Percentiles rank a stretch among this genome's conserved stretches.
Evolutionary conservation across 2,797 vertebrate genomes (phyloP).

Genomic region (Macropus fuliginosus): DNA sequence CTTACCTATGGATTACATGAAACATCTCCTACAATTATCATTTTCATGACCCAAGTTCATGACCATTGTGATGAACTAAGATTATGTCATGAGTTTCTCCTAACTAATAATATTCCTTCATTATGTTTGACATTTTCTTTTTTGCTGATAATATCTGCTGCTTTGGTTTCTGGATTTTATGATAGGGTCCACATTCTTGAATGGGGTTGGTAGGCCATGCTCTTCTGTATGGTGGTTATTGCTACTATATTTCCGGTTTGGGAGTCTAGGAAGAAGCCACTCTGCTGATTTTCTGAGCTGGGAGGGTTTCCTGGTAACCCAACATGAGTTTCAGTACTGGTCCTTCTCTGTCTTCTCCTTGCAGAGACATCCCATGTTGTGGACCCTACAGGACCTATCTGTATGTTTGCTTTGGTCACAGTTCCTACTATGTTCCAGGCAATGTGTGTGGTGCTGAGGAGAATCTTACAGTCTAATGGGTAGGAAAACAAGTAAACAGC

Average conservation of each 20-base stretch:
- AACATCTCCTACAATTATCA: not conserved
- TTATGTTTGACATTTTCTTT: not conserved
- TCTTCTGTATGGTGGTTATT: not conserved
- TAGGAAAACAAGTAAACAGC: not conserved
- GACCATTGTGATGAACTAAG: not conserved
- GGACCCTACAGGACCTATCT: not conserved
- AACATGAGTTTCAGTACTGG: not conserved
- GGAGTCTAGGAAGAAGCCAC: not conserved
- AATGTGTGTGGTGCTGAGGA: not conserved
- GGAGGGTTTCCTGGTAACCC: not conserved
- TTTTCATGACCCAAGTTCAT: not conserved
- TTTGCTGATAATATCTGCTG: not conserved
- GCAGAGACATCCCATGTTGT: not conserved
- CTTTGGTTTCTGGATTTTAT: not conserved
- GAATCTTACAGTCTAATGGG: not conserved
- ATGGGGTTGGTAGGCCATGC: not conserved
- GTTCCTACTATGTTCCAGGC: not conserved
- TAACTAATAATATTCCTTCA: not conserved
- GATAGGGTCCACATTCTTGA: not conserved
- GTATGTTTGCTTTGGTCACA: not conserved
- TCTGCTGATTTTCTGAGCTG: not conserved
- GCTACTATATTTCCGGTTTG: not conserved
- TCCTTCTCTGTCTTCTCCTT: not conserved
- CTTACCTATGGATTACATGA: not conserved
- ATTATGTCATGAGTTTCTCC: not conserved